Evolutionary conservation across 2,113 vertebrate genomes (phyloP).

Genomic region (Gallinago media): DNA sequence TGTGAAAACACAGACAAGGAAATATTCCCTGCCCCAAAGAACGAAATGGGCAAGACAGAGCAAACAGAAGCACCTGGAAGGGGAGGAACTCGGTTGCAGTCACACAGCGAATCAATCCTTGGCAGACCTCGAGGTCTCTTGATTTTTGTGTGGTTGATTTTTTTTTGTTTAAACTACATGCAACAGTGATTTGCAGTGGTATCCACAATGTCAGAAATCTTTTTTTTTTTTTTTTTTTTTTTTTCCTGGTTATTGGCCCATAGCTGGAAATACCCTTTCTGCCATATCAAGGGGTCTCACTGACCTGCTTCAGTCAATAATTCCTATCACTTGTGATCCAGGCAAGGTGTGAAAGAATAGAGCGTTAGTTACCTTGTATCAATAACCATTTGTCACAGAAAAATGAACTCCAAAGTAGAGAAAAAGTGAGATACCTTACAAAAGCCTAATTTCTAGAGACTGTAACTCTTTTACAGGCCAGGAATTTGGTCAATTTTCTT

Average conservation of each 20-base stretch:
- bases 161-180: neutral
- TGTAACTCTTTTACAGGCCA: neutral
- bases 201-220: neutral
- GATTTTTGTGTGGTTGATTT: neutral
- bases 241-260: neutral
- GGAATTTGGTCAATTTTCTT: neutral
- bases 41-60: neutral
- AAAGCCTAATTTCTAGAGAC: neutral
- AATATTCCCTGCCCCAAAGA: neutral
- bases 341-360: neutral
- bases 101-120: neutral
- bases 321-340: neutral
- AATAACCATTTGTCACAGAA: neutral
- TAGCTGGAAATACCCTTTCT: neutral
- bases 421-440: neutral
- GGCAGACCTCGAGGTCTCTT: neutral
- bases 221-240: neutral
- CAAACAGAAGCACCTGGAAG: constrained; percentile 28
- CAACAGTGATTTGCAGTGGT: neutral
- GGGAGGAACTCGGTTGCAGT: neutral
- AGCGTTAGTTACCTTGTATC: neutral
- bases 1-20: constrained; percentile 8
- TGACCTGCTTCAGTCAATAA: neutral
- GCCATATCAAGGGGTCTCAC: neutral
- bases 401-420: neutral